Evolutionary conservation across 2,113 vertebrate genomes (phyloP).

Genomic region (Mormyrus lacerda): DNA sequence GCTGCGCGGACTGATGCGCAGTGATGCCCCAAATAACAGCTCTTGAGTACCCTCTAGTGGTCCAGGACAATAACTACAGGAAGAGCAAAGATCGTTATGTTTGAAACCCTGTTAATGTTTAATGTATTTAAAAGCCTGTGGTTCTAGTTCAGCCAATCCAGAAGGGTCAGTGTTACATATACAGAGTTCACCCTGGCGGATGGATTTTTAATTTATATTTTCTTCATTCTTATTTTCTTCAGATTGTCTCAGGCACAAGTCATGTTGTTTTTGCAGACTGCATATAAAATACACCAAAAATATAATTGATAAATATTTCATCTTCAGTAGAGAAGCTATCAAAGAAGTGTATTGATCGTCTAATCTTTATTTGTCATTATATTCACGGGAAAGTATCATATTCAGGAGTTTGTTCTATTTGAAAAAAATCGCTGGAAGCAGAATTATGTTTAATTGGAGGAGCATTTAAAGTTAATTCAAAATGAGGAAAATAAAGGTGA

Average conservation of each 20-base stretch:
- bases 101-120: not conserved
- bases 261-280: not conserved
- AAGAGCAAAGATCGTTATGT: not conserved
- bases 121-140: not conserved
- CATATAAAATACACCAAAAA: not conserved
- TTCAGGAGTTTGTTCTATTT: not conserved
- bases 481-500: not conserved
- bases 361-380: not conserved
- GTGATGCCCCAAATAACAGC: not conserved
- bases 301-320: not conserved
- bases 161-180: not conserved
- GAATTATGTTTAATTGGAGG: not conserved
- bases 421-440: not conserved
- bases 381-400: not conserved
- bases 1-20: not conserved
- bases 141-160: not conserved
- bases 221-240: not conserved
- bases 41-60: not conserved
- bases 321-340: not conserved
- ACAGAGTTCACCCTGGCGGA: not conserved
- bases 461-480: not conserved
- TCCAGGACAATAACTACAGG: not conserved
- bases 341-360: not conserved
- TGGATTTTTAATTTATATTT: not conserved
- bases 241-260: not conserved